Evolutionary conservation across 2,113 vertebrate genomes (phyloP), one percentile per base, ranked within the genome.

Genomic region (Tyto alba): DNA sequence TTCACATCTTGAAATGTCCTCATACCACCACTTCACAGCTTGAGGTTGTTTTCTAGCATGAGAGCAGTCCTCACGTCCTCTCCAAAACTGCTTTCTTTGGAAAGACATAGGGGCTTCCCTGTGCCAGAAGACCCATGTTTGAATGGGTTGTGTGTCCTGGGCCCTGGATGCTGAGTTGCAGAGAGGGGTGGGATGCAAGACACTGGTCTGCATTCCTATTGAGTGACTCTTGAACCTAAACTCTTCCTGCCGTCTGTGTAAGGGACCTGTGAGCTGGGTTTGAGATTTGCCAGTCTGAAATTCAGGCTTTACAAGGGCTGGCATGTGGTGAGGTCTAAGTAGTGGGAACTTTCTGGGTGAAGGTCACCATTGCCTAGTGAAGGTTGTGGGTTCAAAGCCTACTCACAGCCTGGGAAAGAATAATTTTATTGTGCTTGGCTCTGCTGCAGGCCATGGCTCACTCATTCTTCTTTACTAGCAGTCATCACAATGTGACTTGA

Each of bases 11-110:
- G 27, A 38, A n/a, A 11, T 3, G 3, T 43, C 29, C 48, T 75
- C 29, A 11, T 25, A 5, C 27, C n/a, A 26, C 9, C 30, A 47
- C 6, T 16, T 53, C 27, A 7, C 25, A 67, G 59, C 60, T 53
- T 0, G 0, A 59, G n/a, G 19, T 12, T 48, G 11, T 59, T 55
- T 59, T 23, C 43, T 12, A 27, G 38, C 34, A 5, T 27, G 27
- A n/a, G 3, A 77, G 9, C 4, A 36, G 29, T 40, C 34, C 59
- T 59, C 41, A 25, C 0, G 0, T 29, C 29, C 38, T 66, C 32
- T 50, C 40, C 59, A 74, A 57, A 94, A 43, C 29, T 40, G 19
- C 23, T 73, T 43, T 16, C 25, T 79, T 52, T 52, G n/a, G 53
- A 68, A 64, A 19, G 57, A 72, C 15, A 8, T 27, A 19, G 18